Evolutionary conservation across 2,888 invertebrate genomes (phyloP), one percentile per base, ranked within the genome.

Genomic region (Pheosia gnoma): DNA sequence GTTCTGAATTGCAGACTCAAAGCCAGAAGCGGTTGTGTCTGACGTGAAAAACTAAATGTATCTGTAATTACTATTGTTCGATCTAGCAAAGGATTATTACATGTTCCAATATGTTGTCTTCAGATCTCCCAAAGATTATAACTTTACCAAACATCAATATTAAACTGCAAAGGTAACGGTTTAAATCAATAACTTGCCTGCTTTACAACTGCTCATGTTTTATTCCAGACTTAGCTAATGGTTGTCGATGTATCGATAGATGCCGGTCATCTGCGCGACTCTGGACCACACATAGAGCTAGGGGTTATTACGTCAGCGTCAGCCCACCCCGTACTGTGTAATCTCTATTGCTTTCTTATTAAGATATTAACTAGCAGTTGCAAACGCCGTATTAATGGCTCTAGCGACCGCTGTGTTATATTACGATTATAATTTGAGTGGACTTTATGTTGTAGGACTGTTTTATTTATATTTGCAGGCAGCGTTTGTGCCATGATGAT

Each of bases 321-420:
- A 76, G 86, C 82, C 88, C 88, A 88, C 89, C 88, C 83, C 68
- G 73, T 78, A 75, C 79, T 78, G 78, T 78, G 79, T 88, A 89
- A 89, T 88, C 87, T 86, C 84, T 87, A 90, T 89, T 88, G 86
- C 86, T 85, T 90, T 90, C 88, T 87, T 91, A 93, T 91, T 92
- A 91, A 90, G 91, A 91, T 85, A 87, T 91, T 91, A 91, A 90
- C 89, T 88, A 87, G 87, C 74, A 81, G 80, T 78, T 78, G 81
- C 87, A 86, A 89, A 89, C 82, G 86, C 75, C 73, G 76, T 87
- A 75, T 88, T 91, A 88, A 90, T 88, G 71, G 82, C 72, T 68
- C 60, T 58, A 67, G 60, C 67, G 57, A 66, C 72, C 72, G 72
- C 55, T 60, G 65, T 58, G 61, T 70, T 68, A 65, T 71, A 68